phyloP scores from a whole-genome alignment of 2,797 vertebrate genomes.

The Sebastes elongatus region DNA sequence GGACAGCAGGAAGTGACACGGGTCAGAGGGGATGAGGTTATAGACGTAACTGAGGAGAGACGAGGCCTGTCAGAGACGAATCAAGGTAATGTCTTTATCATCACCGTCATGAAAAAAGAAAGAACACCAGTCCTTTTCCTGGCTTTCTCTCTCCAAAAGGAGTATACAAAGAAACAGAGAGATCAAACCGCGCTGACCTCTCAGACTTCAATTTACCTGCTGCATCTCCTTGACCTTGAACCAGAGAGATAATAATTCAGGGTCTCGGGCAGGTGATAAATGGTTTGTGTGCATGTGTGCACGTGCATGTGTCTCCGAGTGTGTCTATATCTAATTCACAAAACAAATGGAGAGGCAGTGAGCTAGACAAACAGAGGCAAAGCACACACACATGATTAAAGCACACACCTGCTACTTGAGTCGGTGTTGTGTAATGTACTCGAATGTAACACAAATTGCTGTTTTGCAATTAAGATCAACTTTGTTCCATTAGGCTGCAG shows the following conservation, averaged over 20 bases:
- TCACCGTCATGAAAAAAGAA: conserved; percentile 28
- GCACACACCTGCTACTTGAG: conserved; percentile 78
- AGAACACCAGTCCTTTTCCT: background rate
- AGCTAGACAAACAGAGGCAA: conserved; percentile 49
- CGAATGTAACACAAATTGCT: conserved; percentile 66
- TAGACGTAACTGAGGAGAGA: background rate
- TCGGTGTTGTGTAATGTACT: conserved; percentile 91
- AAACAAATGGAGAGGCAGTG: conserved; percentile 54
- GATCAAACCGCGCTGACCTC: conserved; percentile 95
- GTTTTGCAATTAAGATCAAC: conserved; percentile 61
- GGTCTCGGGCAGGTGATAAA: conserved; percentile 92
- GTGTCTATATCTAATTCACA: conserved; percentile 43
- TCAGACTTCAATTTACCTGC: conserved; percentile 96
- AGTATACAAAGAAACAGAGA: conserved; percentile 88
- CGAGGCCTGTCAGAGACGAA: background rate
- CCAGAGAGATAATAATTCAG: conserved; percentile 96
- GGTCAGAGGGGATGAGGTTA: conserved; percentile 26
- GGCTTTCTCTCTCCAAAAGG: conserved; percentile 41
- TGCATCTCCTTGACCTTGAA: conserved; percentile 96
- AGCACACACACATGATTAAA: conserved; percentile 64
- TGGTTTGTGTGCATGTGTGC: conserved; percentile 87
- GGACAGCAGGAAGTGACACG: conserved; percentile 46
- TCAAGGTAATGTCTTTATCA: conserved; percentile 46
- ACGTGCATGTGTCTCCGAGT: conserved; percentile 16
- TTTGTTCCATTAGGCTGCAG: conserved; percentile 49